Percentiles rank a stretch among this genome's conserved stretches.
Conservation (phyloP, 2,888 invertebrate species). For the Megaustenia siamemsis region DNA sequence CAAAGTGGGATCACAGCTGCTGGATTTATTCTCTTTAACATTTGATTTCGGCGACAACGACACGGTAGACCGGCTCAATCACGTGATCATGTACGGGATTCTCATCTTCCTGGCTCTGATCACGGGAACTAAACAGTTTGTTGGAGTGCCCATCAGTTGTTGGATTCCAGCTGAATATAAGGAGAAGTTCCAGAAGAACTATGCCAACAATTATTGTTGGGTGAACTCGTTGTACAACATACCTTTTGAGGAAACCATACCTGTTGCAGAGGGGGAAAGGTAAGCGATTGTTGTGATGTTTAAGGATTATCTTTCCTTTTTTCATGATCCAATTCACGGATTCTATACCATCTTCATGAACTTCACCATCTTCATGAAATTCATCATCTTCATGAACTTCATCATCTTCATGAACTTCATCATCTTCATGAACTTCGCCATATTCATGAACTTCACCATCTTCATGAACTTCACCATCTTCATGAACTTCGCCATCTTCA, state of each 20-base stretch:
- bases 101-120: conserved; percentile 41
- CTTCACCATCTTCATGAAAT: no score
- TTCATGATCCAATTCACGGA: no score
- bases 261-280: conserved; percentile 14
- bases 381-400: no score
- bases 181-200: conserved; percentile 51
- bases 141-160: conserved; percentile 60
- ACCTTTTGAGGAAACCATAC: conserved; percentile 55
- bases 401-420: no score
- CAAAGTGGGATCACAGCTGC: no score
- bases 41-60: conserved; percentile 25
- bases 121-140: conserved; percentile 56
- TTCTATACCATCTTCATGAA: no score
- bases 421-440: no score
- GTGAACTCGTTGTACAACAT: conserved; percentile 56
- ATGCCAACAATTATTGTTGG: conserved; percentile 60
- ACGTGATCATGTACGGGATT: conserved; percentile 17
- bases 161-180: conserved; percentile 61
- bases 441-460: no score
- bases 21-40: no score
- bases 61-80: neutral
- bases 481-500: no score
- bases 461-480: no score
- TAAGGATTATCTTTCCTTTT: no score
- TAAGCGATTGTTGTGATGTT: neutral